A percentile compares a stretch with the other conserved stretches of the same genome.
These are phyloP conservation scores for Cybosia mesomella DNA, from an alignment of 2,888 invertebrate species.

Conservation along the genomic window DNA sequence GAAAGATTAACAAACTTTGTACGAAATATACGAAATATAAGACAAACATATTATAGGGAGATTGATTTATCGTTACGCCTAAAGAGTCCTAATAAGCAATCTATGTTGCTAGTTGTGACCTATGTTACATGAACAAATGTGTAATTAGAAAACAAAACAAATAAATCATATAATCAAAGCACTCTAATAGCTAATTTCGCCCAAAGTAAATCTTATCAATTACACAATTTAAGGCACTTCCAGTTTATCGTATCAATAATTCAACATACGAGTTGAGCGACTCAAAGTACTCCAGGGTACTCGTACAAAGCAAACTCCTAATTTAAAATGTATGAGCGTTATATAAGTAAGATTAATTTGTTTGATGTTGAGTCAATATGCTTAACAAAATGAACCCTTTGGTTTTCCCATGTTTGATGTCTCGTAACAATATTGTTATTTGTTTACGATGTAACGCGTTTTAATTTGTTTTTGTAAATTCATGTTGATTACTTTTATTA, in stretches of 20 bases:
- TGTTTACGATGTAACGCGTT: neutral
- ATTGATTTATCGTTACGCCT: neutral
- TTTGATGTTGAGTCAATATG: constrained; percentile 61
- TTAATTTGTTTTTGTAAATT: neutral
- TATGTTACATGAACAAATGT: neutral
- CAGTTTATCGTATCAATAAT: constrained; percentile 41
- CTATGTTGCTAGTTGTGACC: neutral
- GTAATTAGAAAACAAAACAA: neutral
- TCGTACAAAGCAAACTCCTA: constrained; percentile 61
- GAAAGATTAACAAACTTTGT: no score
- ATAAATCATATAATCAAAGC: neutral
- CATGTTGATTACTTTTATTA: neutral
- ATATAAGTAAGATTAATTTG: constrained; percentile 59
- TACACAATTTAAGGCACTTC: constrained; percentile 26
- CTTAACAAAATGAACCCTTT: constrained; percentile 54
- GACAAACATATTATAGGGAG: no score
- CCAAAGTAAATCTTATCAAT: constrained; percentile 5
- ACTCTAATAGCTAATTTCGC: neutral
- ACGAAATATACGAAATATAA: no score
- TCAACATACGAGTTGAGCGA: constrained; percentile 44
- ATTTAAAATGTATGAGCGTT: constrained; percentile 63
- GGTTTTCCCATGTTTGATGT: constrained; percentile 14
- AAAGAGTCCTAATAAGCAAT: neutral
- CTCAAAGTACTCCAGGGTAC: constrained; percentile 42
- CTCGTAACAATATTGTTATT: constrained; percentile 2